These are phyloP conservation scores for Falco rusticolus DNA, from an alignment of 2,797 vertebrate genomes.

Conservation along the genomic window DNA sequence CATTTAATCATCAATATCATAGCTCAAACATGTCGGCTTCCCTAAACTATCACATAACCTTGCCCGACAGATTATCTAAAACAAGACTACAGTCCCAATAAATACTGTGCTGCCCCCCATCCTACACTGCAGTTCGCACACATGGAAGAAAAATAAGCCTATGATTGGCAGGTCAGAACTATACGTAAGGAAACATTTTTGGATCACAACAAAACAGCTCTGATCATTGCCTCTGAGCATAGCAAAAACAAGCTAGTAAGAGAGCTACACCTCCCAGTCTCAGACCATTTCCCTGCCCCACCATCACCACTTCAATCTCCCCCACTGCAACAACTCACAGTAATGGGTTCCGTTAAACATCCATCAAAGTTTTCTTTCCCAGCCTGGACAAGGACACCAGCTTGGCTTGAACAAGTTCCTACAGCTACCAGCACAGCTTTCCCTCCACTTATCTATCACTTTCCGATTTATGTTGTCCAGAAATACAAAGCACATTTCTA, in stretches of 20 bases:
- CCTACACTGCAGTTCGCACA: background rate
- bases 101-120: background rate
- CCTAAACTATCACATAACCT: background rate
- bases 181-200: background rate
- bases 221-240: background rate
- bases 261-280: background rate
- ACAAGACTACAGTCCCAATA: background rate
- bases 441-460: background rate
- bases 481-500: background rate
- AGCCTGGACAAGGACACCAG: background rate
- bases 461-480: background rate
- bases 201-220: background rate
- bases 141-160: background rate
- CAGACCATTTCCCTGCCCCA: background rate
- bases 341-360: background rate
- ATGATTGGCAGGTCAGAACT: background rate
- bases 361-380: background rate
- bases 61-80: background rate
- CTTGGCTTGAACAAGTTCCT: background rate
- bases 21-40: background rate
- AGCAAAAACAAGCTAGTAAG: background rate
- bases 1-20: background rate
- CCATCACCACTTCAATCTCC: background rate
- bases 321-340: background rate
- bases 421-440: background rate